Percentiles rank a stretch among this genome's conserved stretches.
These are phyloP conservation scores for Protula sp. DNA, from an alignment of 2,888 invertebrate species.

Conservation along the genomic window DNA sequence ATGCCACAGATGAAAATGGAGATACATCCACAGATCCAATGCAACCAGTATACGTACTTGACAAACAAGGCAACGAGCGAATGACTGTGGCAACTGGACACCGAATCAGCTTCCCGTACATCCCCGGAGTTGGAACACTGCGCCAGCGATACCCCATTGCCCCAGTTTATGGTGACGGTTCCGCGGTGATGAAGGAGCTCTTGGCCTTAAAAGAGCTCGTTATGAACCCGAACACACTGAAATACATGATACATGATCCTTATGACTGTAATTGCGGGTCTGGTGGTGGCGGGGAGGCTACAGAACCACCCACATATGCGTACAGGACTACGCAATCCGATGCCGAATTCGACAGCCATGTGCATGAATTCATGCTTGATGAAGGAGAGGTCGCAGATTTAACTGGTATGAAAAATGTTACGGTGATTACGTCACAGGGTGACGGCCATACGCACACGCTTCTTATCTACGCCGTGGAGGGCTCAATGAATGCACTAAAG, in stretches of 20 bases:
- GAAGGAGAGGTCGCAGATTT: too few species aligned
- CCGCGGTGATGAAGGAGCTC: conserved; percentile 32
- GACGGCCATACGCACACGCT: too few species aligned
- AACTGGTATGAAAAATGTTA: too few species aligned
- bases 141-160: conserved; percentile 36
- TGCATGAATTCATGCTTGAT: too few species aligned
- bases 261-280: too few species aligned
- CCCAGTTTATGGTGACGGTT: conserved; percentile 35
- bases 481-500: too few species aligned
- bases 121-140: conserved; percentile 31
- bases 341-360: too few species aligned
- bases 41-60: not conserved
- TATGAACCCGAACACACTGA: not conserved
- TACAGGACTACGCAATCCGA: too few species aligned
- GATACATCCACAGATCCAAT: not conserved
- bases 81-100: conserved; percentile 6
- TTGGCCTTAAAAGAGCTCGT: conserved; percentile 13
- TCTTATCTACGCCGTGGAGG: too few species aligned
- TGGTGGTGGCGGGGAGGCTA: too few species aligned
- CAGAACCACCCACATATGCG: too few species aligned
- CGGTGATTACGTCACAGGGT: too few species aligned
- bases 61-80: not conserved
- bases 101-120: conserved; percentile 16
- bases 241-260: not conserved
- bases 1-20: not conserved